These are phyloP conservation scores for Bacillus rossius DNA, from an alignment of 1,140 invertebrate genomes.

Conservation along the genomic window DNA sequence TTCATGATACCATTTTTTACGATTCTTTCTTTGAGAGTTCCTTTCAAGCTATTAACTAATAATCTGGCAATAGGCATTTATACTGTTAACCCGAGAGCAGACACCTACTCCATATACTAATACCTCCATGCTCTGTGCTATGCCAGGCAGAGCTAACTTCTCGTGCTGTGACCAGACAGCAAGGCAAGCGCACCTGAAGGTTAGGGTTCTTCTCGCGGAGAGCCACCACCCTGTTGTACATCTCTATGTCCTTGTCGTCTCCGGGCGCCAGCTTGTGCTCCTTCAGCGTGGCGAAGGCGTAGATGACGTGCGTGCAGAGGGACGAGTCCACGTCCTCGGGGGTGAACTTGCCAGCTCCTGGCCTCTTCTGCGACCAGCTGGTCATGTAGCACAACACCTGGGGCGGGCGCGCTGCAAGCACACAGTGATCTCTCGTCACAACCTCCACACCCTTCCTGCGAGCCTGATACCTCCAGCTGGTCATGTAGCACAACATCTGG, in stretches of 20 bases:
- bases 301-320: constrained; percentile 90
- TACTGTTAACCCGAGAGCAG: no score
- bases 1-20: no score
- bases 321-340: constrained; percentile 82
- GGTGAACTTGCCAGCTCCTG: constrained; percentile 76
- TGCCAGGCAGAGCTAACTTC: no score
- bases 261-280: constrained; percentile 73
- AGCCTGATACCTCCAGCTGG: constrained; percentile 97
- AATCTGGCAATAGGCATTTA: no score
- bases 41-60: no score
- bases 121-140: no score
- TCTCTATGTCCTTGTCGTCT: constrained; percentile 73
- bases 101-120: no score
- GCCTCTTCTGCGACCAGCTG: constrained; percentile 88
- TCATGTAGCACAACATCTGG: constrained; percentile 89
- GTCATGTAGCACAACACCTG: constrained; percentile 92
- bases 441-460: constrained; percentile 77
- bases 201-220: constrained; percentile 86
- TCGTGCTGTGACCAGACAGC: no score
- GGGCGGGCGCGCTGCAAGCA: constrained; percentile 59
- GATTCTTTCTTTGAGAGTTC: no score
- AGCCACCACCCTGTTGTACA: constrained; percentile 76
- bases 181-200: no score
- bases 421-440: constrained; percentile 68
- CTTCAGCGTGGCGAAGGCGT: constrained; percentile 86